Base-by-base conservation (phyloP, 1,140 invertebrate genomes). In the Dreissena polymorpha region DNA sequence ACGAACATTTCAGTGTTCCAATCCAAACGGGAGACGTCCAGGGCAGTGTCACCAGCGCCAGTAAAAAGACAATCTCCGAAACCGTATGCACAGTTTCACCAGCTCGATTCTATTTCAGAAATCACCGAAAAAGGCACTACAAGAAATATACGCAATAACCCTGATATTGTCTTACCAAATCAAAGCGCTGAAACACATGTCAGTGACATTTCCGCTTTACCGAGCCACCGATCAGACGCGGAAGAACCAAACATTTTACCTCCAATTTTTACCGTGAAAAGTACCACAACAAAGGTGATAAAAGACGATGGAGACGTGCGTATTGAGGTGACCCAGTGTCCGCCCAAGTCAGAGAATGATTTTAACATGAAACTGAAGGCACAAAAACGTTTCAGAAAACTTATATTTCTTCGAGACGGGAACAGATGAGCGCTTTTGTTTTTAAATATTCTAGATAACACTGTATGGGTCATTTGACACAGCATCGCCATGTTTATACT, bases 261-360 rank as follows among this genome's bases (percentile, higher is more conserved):
- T 14, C 51, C 49, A 50, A 65, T 65, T 1, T 53, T 53, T 5
- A 70, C 64, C 0, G 14, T 12, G 23, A 81, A 81, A 53, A 73
- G 55, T 64, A 75, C 80, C 50, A 75, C 57, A 29, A 75, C 57
- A 29, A 83, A 60, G 60, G 27, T 83, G 23, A 64, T 83, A 57
- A n/a, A 25, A 53, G 80, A 76, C 27, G 72, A 76, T 21, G 72
- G 80, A 21, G 80, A 83, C 65, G 80, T 83, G 2, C 55, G 72
- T 60, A 83, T 82, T 23, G 80, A 82, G 21, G 80, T 75, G 21
- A 75, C 72, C 18, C 80, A 83, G 60, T 82, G 80, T 70, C 80
- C 80, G 18, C 80, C 80, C 18, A 83, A 83, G 60, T 21, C 51
- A 39, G 80, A 83, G 16, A 25, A 14, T 25, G 23, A 14, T 12